Evolutionary conservation across 2,797 vertebrate species (phyloP).

Genomic region (Cyclura pinguis): DNA sequence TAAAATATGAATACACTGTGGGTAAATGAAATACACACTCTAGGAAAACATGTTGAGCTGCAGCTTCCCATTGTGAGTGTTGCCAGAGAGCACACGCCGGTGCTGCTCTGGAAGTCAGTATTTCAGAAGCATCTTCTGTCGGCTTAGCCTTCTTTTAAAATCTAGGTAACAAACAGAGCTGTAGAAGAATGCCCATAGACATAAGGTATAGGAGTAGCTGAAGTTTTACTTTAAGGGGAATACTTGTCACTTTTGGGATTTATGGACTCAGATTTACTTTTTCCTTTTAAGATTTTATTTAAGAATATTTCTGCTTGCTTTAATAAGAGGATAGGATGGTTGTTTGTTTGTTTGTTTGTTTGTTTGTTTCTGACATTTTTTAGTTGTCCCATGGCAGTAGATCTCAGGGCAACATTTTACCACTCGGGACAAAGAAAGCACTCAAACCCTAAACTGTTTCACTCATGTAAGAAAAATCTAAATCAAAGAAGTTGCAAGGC

Average conservation of each 20-base stretch:
- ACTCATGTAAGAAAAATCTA: not conserved
- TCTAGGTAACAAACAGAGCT: not conserved
- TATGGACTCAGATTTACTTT: not conserved
- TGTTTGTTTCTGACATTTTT: not conserved
- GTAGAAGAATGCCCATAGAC: not conserved
- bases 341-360: not conserved
- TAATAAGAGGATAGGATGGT: not conserved
- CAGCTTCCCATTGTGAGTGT: not conserved
- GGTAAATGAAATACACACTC: too few species aligned
- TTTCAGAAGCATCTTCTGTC: slow-evolving; percentile 21
- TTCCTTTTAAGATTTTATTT: not conserved
- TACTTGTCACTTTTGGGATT: not conserved
- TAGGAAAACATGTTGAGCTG: not conserved
- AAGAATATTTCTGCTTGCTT: not conserved
- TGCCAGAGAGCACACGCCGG: not conserved
- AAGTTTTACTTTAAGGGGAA: not conserved
- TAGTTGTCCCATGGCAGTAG: too few species aligned
- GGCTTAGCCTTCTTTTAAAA: slow-evolving; percentile 6
- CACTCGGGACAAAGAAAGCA: not conserved
- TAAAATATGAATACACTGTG: not conserved
- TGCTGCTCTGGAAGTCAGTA: not conserved
- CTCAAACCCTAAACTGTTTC: not conserved
- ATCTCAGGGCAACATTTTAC: not conserved
- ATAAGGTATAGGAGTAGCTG: not conserved
- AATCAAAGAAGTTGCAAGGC: not conserved